phyloP scores from a whole-genome alignment of 1,140 invertebrate genomes.

The Octopus bimaculoides region DNA sequence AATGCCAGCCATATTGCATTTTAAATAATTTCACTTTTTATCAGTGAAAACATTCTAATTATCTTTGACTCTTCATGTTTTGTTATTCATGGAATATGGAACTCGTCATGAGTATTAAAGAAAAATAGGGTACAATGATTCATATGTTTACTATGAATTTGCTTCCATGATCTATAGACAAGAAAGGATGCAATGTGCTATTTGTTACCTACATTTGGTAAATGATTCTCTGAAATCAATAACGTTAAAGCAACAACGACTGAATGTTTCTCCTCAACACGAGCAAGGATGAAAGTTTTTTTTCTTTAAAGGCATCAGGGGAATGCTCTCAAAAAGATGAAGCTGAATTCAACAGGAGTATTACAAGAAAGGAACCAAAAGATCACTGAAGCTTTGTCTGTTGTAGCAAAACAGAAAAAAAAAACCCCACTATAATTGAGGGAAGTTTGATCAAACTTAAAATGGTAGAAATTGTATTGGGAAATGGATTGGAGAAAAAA shows the following conservation, averaged over 20 bases:
- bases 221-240: slow-evolving; percentile 5
- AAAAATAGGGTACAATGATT: not conserved
- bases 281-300: not conserved
- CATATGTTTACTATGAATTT: not conserved
- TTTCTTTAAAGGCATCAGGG: not conserved
- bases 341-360: not conserved
- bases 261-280: not conserved
- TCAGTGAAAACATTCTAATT: not conserved
- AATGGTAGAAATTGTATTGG: slow-evolving; percentile 7
- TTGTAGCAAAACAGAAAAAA: not conserved
- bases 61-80: not conserved
- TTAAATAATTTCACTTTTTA: slow-evolving; percentile 1
- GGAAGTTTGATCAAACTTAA: not conserved
- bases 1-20: not conserved
- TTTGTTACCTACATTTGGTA: not conserved
- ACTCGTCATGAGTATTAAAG: not conserved
- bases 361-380: not conserved
- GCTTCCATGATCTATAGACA: not conserved
- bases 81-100: not conserved
- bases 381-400: not conserved
- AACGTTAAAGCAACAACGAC: not conserved
- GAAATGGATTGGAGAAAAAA: slow-evolving; percentile 7
- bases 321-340: slow-evolving; percentile 2
- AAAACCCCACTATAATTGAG: not conserved
- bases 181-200: not conserved